Percentiles rank a stretch among this genome's conserved stretches.
Conservation (phyloP, 2,797 vertebrate genomes). For the Taeniopygia guttata region DNA sequence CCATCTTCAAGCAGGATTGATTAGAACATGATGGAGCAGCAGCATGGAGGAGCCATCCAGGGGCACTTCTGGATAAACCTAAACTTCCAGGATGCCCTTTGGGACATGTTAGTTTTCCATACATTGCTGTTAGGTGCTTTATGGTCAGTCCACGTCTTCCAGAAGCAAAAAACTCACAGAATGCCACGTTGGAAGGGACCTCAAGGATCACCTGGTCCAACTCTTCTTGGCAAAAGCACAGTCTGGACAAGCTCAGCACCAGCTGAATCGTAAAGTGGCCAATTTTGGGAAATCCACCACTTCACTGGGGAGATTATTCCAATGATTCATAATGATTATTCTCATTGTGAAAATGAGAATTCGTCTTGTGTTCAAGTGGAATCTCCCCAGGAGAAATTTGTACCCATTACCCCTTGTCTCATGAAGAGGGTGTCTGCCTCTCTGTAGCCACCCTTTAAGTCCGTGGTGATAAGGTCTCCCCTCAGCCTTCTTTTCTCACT, state of each 20-base stretch:
- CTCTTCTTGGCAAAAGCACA: background rate
- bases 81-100: background rate
- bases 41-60: rapidly evolving
- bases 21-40: background rate
- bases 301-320: background rate
- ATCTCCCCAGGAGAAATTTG: background rate
- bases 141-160: background rate
- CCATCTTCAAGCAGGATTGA: background rate
- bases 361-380: background rate
- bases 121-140: background rate
- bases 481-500: background rate
- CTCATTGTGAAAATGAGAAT: background rate
- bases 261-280: background rate
- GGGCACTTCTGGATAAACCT: background rate
- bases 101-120: background rate
- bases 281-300: background rate
- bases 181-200: background rate
- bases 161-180: background rate
- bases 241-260: background rate
- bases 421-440: background rate
- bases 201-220: background rate
- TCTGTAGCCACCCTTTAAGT: background rate
- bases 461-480: background rate
- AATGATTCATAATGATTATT: background rate
- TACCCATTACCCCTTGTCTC: background rate